A percentile compares a stretch with the other conserved stretches of the same genome.
These are phyloP conservation scores for Pharmacophagus antenor DNA, from an alignment of 2,888 invertebrate genomes.

Conservation along the genomic window DNA sequence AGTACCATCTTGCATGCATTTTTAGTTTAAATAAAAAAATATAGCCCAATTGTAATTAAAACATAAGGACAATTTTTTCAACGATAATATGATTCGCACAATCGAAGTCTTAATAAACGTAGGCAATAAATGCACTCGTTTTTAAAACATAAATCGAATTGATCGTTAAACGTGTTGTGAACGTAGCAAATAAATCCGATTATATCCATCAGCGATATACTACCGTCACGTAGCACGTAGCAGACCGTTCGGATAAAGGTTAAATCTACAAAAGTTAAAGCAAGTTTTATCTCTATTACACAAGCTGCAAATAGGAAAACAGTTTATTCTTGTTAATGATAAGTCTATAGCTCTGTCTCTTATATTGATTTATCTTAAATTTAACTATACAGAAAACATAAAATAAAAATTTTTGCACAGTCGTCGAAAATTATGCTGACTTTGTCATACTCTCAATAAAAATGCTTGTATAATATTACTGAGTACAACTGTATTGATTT, in stretches of 20 bases:
- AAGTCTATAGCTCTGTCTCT: neutral
- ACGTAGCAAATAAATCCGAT: conserved; percentile 26
- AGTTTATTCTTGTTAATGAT: neutral
- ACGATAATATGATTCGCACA: neutral
- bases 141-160: conserved; percentile 7
- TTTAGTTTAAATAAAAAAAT: neutral
- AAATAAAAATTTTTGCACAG: neutral
- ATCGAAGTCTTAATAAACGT: neutral
- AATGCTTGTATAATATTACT: neutral
- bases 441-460: neutral
- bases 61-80: neutral
- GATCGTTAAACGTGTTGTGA: conserved; percentile 21
- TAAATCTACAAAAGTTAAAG: conserved; percentile 3
- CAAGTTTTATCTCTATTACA: neutral
- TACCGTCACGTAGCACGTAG: conserved; percentile 16
- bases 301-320: neutral
- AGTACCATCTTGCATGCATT: no score
- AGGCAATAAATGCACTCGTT: neutral
- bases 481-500: neutral
- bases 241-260: conserved; percentile 12
- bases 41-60: no score
- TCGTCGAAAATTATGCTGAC: no score
- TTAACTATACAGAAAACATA: neutral
- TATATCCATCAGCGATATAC: conserved; percentile 11
- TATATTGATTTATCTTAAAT: neutral